Evolutionary conservation across 1,140 invertebrate species (phyloP).

Genomic region (Drosophila prosaltans): DNA sequence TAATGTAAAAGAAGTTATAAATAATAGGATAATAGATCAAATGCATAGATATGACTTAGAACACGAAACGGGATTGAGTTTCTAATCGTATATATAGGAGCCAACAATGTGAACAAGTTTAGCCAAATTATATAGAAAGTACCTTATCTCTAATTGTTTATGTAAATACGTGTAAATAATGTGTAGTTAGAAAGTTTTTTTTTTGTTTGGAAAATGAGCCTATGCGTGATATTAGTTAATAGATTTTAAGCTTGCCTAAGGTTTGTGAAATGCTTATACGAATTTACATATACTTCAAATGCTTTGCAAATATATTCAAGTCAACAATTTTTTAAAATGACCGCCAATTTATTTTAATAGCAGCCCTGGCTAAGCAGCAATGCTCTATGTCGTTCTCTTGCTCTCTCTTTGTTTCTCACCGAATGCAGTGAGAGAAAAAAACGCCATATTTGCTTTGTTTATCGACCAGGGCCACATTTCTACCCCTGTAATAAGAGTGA

Average conservation of each 20-base stretch:
- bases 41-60: conserved; percentile 75
- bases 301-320: conserved; percentile 7
- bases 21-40: conserved; percentile 83
- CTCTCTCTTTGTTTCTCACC: not conserved
- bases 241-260: conserved; percentile 47
- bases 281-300: conserved; percentile 15
- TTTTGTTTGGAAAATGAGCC: conserved; percentile 25
- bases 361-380: not conserved
- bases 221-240: conserved; percentile 55
- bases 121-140: conserved; percentile 26
- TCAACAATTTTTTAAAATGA: not conserved
- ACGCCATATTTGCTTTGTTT: not conserved
- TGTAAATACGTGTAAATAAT: conserved; percentile 55
- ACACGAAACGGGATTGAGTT: conserved; percentile 43
- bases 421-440: conserved; percentile 2
- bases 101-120: conserved; percentile 15
- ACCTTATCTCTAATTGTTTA: conserved; percentile 7
- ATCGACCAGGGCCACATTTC: not conserved
- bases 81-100: conserved; percentile 19
- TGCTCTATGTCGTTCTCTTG: not conserved
- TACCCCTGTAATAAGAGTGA: not conserved
- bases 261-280: conserved; percentile 53
- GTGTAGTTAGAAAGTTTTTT: conserved; percentile 31
- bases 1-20: conserved; percentile 84
- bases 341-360: not conserved